Evolutionary conservation across 2,888 invertebrate species (phyloP), one percentile per base, ranked within the genome.

Genomic region (Resseliella maxima): DNA sequence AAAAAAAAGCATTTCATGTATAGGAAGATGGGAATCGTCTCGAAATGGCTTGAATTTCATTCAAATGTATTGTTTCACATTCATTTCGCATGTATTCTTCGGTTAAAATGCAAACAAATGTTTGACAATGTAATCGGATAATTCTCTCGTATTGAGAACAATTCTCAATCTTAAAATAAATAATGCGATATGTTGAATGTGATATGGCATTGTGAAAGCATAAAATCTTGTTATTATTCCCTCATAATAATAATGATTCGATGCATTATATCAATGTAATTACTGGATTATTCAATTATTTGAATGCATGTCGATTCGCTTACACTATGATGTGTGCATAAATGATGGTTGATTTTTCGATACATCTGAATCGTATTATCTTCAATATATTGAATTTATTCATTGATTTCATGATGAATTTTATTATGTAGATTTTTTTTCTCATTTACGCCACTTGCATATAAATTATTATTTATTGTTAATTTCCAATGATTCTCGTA

Each of bases 211-310:
- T 2, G 2, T 15, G 24, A 24, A 24, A 15, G n/a, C 59, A 59
- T 6, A 59, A 59, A 5, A 24, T 59, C 24, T 3, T 59, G 24
- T 24, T 59, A 59, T 59, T 59, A 72, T 72, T 31, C 31, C n/a
- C n/a, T n/a, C n/a, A n/a, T n/a, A n/a, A 35, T 31, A 72, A 72
- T 72, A 35, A 5, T 31, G 18, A 50, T 72, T 12, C 72, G n/a
- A 72, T 72, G 15, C 3, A 72, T 72, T 15, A 72, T 72, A 72
- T 72, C 72, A 72, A 35, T 72, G 72, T 72, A 72, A 72, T 72
- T 31, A 31, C 72, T 35, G 72, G 35, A 72, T 72, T 72, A 72
- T 72, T 72, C 72, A 72, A 72, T 72, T 72, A 31, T 72, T 72
- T 41, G 41, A 5, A 41, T 41, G 41, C 12, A 5, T 41, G 41